Percentiles rank a stretch among this genome's conserved stretches.
These are phyloP conservation scores for Scalopus aquaticus DNA, from an alignment of 2,113 vertebrate species.

Conservation along the genomic window DNA sequence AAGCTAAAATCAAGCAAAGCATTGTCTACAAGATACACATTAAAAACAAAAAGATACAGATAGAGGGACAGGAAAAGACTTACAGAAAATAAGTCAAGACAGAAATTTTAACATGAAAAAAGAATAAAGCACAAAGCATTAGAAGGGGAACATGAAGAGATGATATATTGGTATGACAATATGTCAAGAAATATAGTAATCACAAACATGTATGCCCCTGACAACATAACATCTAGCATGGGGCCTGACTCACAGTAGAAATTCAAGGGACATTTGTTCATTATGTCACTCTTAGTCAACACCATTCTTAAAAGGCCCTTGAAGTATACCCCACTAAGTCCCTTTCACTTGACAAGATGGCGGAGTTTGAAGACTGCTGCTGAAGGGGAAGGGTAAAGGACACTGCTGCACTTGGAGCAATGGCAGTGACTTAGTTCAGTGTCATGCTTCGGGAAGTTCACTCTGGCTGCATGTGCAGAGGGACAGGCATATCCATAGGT, in stretches of 20 bases:
- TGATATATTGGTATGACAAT: neutral
- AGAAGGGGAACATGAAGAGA: neutral
- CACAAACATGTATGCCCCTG: neutral
- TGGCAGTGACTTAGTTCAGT: neutral
- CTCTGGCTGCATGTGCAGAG: neutral
- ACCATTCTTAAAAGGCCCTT: neutral
- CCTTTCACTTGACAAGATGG: neutral
- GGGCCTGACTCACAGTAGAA: neutral
- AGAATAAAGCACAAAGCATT: neutral
- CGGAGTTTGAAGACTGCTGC: neutral
- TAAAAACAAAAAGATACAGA: neutral
- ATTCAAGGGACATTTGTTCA: neutral
- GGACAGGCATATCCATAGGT: neutral
- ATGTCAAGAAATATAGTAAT: neutral
- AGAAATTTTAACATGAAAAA: slow-evolving; percentile 21
- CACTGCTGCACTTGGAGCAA: neutral
- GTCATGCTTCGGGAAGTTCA: neutral
- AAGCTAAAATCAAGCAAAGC: neutral
- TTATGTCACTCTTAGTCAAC: neutral
- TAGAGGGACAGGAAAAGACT: neutral
- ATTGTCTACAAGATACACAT: neutral
- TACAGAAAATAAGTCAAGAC: neutral
- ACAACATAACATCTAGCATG: neutral
- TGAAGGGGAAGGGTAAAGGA: neutral
- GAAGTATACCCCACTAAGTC: neutral